phyloP scores from a whole-genome alignment of 1,140 invertebrate genomes.

The Stenopsyche tienmushanensis region DNA sequence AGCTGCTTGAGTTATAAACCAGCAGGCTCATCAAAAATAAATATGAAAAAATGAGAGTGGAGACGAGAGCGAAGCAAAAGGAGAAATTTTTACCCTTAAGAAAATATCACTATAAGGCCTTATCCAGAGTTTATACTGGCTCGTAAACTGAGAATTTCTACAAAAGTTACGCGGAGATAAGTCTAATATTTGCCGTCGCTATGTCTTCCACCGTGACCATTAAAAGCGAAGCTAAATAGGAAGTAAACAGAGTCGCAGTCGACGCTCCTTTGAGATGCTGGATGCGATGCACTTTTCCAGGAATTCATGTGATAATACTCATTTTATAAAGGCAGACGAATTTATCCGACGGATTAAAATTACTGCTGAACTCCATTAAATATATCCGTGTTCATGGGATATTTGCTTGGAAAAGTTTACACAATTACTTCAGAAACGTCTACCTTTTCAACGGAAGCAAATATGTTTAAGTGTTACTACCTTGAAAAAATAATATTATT shows the following conservation, averaged over 20 bases:
- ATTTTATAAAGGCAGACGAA: no score
- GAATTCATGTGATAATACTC: no score
- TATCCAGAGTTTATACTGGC: constrained; percentile 19
- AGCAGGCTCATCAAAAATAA: constrained; percentile 24
- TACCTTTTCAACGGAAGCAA: no score
- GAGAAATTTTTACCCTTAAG: constrained; percentile 19
- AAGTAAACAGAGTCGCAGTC: constrained; percentile 6
- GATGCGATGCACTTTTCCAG: no score
- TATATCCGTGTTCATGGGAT: no score
- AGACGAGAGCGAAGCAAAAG: not conserved
- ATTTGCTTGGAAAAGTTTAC: no score
- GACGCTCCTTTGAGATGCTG: no score
- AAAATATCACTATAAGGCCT: constrained; percentile 17
- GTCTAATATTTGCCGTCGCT: constrained; percentile 19
- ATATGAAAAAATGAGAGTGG: constrained; percentile 3
- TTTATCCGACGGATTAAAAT: no score
- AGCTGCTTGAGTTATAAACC: constrained; percentile 20
- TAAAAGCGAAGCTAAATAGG: constrained; percentile 18
- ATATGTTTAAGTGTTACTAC: no score
- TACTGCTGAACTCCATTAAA: no score
- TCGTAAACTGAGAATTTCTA: constrained; percentile 22
- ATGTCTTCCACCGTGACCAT: constrained; percentile 5
- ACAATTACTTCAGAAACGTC: no score
- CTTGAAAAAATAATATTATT: no score
- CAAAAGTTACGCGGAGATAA: constrained; percentile 26